Base-by-base conservation (phyloP, 1,140 invertebrate genomes). In the Brachionus koreanus region DNA sequence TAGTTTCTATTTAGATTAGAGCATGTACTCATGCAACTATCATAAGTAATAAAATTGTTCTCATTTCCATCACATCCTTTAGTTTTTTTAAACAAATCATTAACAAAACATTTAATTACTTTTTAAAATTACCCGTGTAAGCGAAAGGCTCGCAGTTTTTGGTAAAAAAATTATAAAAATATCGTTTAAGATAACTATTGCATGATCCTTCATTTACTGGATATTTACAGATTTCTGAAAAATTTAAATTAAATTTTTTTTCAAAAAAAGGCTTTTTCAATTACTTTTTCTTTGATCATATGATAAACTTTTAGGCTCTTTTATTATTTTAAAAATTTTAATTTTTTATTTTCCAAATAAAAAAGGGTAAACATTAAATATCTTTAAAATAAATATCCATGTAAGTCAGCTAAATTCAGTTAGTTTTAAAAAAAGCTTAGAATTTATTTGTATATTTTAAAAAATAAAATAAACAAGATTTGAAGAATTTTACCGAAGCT, bases 11-110 rank as follows among this genome's bases (percentile, higher is more conserved):
- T 43, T 0, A 82, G 33, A 65, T 82, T 35, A 16, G 25, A 42
- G 49, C 82, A 82, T 19, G 25, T 82, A 2, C 6, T n/a, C 42
- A 63, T 46, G 61, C 82, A 82, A 16, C 37, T 39, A 7, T 74
- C 67, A 37, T 72, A 83, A 1, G 86, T 85, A 9, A 85, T 84
- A 84, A 88, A 89, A 29, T 86, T 84, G 82, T 89, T 89, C 7
- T 84, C 84, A 79, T 88, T 88, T 43, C 86, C 87, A 6, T 85
- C 74, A 83, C 88, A 89, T 72, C 88, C 88, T 79, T n/a, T n/a
- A n/a, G n/a, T n/a, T n/a, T n/a, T n/a, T n/a, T n/a, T n/a, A n/a
- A n/a, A n/a, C n/a, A n/a, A n/a, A n/a, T n/a, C n/a, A n/a, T n/a
- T n/a, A n/a, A n/a, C n/a, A n/a, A n/a, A n/a, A n/a, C n/a, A n/a